phyloP scores from a whole-genome alignment of 2,888 invertebrate species.

The Volucella bombylans region DNA sequence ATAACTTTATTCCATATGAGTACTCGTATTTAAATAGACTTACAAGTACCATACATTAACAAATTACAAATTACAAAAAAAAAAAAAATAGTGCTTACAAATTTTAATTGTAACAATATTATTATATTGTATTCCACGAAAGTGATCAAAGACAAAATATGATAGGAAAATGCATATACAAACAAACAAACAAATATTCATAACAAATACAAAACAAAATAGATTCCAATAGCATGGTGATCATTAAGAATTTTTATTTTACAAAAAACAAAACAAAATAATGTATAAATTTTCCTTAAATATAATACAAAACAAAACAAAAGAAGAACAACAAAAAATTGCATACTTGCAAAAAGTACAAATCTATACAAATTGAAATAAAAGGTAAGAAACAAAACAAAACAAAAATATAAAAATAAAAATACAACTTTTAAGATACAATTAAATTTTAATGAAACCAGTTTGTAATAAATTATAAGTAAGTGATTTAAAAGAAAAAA shows the following conservation, averaged over 20 bases:
- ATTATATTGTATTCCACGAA: constrained; percentile 19
- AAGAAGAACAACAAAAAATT: constrained; percentile 51
- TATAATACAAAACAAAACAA: constrained; percentile 47
- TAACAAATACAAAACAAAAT: constrained; percentile 20
- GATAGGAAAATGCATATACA: constrained; percentile 48
- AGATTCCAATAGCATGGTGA: constrained; percentile 54
- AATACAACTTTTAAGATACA: constrained; percentile 57
- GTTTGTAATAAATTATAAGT: constrained; percentile 65
- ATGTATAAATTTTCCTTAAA: constrained; percentile 36
- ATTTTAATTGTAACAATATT: constrained; percentile 32
- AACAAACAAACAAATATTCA: constrained; percentile 29
- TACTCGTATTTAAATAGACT: constrained; percentile 49
- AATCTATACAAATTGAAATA: constrained; percentile 73
- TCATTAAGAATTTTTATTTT: constrained; percentile 59
- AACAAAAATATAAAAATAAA: constrained; percentile 19
- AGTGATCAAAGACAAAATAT: constrained; percentile 24
- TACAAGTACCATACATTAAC: constrained; percentile 29
- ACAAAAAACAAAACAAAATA: constrained; percentile 54
- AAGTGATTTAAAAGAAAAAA: constrained; percentile 42
- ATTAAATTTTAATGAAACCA: constrained; percentile 52
- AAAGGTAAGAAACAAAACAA: constrained; percentile 43
- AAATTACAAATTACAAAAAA: constrained; percentile 19
- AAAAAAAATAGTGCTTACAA: constrained; percentile 36
- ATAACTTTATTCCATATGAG: constrained; percentile 13
- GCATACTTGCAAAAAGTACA: constrained; percentile 73